A percentile compares a stretch with the other conserved stretches of the same genome.
phyloP scores from a whole-genome alignment of 2,797 vertebrate genomes.

The Smutsia gigantea region DNA sequence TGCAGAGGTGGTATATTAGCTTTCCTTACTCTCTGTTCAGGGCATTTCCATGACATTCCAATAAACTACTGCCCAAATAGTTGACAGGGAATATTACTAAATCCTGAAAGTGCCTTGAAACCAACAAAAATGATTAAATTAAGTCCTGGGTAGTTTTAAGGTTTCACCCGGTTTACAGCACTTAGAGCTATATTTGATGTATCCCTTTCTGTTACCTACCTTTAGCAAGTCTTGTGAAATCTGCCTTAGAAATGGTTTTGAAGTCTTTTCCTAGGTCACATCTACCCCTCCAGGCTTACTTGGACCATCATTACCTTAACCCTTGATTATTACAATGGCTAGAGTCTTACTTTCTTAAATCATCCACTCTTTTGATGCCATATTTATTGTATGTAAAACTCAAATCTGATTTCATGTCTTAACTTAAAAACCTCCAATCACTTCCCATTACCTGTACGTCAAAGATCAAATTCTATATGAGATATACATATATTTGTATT shows the following conservation, averaged over 20 bases:
- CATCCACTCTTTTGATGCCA: neutral
- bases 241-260: neutral
- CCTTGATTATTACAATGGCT: rapidly evolving
- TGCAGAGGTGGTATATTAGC: neutral
- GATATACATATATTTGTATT: neutral
- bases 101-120: conserved; percentile 18
- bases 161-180: neutral
- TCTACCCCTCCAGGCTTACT: neutral
- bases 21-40: neutral
- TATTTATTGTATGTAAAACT: neutral
- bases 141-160: neutral
- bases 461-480: neutral
- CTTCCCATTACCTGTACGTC: neutral
- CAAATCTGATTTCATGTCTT: neutral
- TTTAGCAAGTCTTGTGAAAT: neutral
- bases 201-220: neutral
- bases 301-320: neutral
- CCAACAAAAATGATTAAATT: conserved; percentile 15
- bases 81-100: conserved; percentile 29
- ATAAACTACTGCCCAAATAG: neutral
- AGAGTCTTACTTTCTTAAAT: neutral
- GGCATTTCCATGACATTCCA: conserved; percentile 1
- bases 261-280: neutral
- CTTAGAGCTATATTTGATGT: neutral
- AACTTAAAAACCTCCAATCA: neutral